These are phyloP conservation scores for Melieria crassipennis DNA, from an alignment of 2,888 invertebrate species.

Conservation along the genomic window DNA sequence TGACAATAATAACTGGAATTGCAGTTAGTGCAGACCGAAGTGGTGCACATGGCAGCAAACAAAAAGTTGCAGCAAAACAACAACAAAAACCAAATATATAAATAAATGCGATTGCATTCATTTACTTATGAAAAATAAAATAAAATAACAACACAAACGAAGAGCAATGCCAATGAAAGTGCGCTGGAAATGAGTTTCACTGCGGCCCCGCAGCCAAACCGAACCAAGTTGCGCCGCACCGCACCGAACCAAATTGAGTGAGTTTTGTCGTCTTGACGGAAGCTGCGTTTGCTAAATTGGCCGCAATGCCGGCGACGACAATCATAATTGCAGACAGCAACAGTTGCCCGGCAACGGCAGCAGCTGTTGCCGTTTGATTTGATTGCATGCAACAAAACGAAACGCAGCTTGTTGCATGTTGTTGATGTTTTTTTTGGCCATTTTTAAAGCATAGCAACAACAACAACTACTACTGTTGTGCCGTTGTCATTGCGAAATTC, in stretches of 20 bases:
- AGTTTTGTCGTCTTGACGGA: conserved; percentile 20
- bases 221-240: conserved; percentile 3
- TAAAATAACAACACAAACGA: conserved; percentile 8
- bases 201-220: neutral
- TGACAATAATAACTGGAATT: no score
- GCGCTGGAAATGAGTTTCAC: conserved; percentile 16
- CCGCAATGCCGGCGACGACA: conserved; percentile 8
- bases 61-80: no score
- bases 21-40: no score
- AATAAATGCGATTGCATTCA: neutral
- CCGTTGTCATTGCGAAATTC: conserved; percentile 41
- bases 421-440: conserved; percentile 43
- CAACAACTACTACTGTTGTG: conserved; percentile 28
- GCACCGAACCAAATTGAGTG: neutral
- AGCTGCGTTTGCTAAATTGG: conserved; percentile 12
- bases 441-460: no score
- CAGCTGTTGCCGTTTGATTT: conserved; percentile 20
- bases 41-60: no score
- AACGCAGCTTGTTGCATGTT: conserved; percentile 39
- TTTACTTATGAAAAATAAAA: neutral
- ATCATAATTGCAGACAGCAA: conserved; percentile 17
- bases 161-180: conserved; percentile 15
- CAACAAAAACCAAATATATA: neutral
- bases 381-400: conserved; percentile 27
- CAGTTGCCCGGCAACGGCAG: conserved; percentile 41